phyloP scores from a whole-genome alignment of 1,140 invertebrate genomes.

The Pseudomyrmex dendroicus region DNA sequence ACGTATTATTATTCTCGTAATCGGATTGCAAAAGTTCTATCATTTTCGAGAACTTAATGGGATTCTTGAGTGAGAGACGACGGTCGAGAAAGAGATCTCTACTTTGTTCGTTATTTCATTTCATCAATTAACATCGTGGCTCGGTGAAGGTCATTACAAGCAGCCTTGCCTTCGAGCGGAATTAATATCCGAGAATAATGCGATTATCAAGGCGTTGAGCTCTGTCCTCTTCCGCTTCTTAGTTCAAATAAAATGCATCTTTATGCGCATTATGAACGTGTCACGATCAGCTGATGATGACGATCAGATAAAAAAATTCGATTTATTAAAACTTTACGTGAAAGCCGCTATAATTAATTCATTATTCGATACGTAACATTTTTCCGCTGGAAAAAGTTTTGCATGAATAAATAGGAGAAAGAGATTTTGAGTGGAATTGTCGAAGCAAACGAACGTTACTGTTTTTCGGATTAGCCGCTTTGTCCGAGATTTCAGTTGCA shows the following conservation, averaged over 20 bases:
- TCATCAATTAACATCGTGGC: slow-evolving; percentile 58
- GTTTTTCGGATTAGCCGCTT: slow-evolving; percentile 13
- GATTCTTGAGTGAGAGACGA: slow-evolving; percentile 27
- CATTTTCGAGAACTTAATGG: slow-evolving; percentile 43
- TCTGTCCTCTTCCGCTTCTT: background rate
- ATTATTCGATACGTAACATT: slow-evolving; percentile 1
- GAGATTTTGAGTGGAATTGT: slow-evolving; percentile 26
- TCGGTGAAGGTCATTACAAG: slow-evolving; percentile 48
- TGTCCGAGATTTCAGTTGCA: slow-evolving; percentile 27
- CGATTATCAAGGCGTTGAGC: slow-evolving; percentile 49
- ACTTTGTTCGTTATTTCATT: slow-evolving; percentile 47
- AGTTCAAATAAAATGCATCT: background rate
- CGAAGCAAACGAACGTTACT: slow-evolving; percentile 19
- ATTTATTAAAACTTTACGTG: background rate
- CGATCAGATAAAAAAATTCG: background rate
- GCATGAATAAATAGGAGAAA: slow-evolving; percentile 19
- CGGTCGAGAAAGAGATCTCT: background rate
- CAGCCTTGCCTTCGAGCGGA: slow-evolving; percentile 24
- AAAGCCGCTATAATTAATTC: background rate
- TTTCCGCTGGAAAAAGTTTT: slow-evolving; percentile 13
- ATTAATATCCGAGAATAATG: slow-evolving; percentile 65
- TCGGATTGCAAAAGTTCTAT: slow-evolving; percentile 55
- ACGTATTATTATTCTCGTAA: slow-evolving; percentile 37
- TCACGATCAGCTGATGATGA: background rate
- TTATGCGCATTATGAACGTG: slow-evolving; percentile 5